Evolutionary conservation across 2,888 invertebrate species (phyloP).

Genomic region (Volucella bombylans): DNA sequence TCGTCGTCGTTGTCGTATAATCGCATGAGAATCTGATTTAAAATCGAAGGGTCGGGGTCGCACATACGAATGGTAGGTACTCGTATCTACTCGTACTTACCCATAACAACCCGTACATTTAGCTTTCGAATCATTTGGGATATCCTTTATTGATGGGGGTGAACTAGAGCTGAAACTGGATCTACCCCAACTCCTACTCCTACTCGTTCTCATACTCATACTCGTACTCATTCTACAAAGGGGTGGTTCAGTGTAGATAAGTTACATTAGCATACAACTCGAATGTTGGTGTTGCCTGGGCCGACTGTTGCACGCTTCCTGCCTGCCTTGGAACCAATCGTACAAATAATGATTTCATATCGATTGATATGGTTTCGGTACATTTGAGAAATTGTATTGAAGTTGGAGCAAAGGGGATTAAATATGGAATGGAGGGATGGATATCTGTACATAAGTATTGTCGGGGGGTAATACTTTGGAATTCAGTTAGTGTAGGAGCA

Average conservation of each 20-base stretch:
- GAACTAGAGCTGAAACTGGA: not conserved
- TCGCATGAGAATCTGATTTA: constrained; percentile 52
- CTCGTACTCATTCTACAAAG: not conserved
- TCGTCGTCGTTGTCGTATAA: constrained; percentile 66
- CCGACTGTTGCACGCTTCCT: constrained; percentile 51
- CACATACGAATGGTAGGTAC: not conserved
- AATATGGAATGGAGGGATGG: not conserved
- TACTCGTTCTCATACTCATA: no score
- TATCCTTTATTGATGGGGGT: constrained; percentile 19
- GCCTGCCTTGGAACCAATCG: constrained; percentile 39
- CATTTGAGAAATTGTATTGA: constrained; percentile 28
- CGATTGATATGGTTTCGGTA: constrained; percentile 53
- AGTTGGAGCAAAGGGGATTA: not conserved
- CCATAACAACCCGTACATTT: constrained; percentile 5
- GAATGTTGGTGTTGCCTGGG: not conserved
- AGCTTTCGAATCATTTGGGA: constrained; percentile 36
- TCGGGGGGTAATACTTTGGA: constrained; percentile 5
- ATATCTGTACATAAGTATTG: not conserved
- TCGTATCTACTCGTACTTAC: not conserved
- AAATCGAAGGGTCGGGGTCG: not conserved
- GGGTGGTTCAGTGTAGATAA: constrained; percentile 44
- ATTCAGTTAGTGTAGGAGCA: constrained; percentile 47
- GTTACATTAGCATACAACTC: constrained; percentile 41
- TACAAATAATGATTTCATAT: constrained; percentile 59
- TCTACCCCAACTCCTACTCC: no score